phyloP scores from a whole-genome alignment of 1,140 invertebrate genomes.

The Solenopsis invicta region DNA sequence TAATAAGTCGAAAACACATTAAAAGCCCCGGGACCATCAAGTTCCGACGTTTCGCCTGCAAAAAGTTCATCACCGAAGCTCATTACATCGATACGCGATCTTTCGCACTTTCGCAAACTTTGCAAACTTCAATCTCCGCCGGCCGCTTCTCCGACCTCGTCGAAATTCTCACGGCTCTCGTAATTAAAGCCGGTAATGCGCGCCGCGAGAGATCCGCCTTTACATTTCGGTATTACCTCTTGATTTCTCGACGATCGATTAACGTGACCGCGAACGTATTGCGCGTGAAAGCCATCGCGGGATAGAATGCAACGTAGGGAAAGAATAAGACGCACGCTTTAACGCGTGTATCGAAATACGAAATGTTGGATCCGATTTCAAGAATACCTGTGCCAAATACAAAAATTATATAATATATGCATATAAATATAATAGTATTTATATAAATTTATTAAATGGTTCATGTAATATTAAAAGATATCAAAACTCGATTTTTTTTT shows the following conservation, averaged over 20 bases:
- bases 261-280: constrained; percentile 60
- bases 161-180: constrained; percentile 75
- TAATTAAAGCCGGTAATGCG: constrained; percentile 73
- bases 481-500: too few relatives aligned
- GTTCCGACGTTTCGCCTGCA: constrained; percentile 19
- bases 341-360: not conserved
- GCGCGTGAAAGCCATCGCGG: constrained; percentile 33
- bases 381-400: not conserved
- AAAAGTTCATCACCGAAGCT: constrained; percentile 64
- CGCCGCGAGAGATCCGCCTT: constrained; percentile 63
- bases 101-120: constrained; percentile 62
- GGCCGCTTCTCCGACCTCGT: constrained; percentile 51
- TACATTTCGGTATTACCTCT: constrained; percentile 61
- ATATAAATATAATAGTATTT: not conserved
- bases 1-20: constrained; percentile 44
- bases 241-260: constrained; percentile 70
- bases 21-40: constrained; percentile 55
- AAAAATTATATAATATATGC: not conserved
- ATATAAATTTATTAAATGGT: not conserved
- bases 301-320: not conserved
- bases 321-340: constrained; percentile 24
- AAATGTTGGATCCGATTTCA: not conserved
- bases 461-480: too few relatives aligned
- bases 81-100: constrained; percentile 73
- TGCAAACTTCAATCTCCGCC: constrained; percentile 65